These are phyloP conservation scores for Falcunculus frontatus DNA, from an alignment of 2,113 vertebrate genomes.

Conservation along the genomic window DNA sequence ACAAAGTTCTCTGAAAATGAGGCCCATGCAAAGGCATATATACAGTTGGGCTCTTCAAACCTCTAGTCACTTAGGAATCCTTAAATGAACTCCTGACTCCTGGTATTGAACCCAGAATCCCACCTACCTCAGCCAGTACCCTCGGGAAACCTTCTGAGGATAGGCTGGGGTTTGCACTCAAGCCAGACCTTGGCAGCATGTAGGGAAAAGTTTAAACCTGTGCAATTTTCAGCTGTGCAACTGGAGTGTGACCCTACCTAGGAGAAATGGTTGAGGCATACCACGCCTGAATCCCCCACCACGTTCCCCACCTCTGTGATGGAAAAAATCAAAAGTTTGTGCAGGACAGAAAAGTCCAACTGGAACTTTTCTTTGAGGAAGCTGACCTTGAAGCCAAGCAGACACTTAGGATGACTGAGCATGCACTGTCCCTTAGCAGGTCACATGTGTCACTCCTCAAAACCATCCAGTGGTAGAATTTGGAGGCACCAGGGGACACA, in stretches of 20 bases:
- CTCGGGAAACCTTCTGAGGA: not conserved
- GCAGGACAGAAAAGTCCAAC: not conserved
- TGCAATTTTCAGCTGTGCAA: not conserved
- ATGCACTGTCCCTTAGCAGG: not conserved
- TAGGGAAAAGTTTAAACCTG: not conserved
- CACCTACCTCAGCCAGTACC: not conserved
- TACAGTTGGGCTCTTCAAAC: not conserved
- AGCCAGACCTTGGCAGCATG: not conserved
- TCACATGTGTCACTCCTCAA: accelerated
- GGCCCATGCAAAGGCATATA: not conserved
- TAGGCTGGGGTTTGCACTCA: not conserved
- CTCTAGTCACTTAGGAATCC: not conserved
- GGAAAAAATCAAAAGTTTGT: not conserved
- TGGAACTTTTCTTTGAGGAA: not conserved
- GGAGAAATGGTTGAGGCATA: not conserved
- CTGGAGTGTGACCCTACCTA: not conserved
- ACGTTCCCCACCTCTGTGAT: not conserved
- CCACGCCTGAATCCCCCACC: not conserved
- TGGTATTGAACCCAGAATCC: not conserved
- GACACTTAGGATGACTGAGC: accelerated
- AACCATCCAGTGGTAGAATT: not conserved
- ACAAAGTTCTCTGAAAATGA: not conserved
- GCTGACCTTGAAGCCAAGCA: not conserved
- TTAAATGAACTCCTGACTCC: not conserved
- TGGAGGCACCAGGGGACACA: not conserved